phyloP scores from a whole-genome alignment of 1,140 invertebrate species.

The Mercenaria mercenaria region DNA sequence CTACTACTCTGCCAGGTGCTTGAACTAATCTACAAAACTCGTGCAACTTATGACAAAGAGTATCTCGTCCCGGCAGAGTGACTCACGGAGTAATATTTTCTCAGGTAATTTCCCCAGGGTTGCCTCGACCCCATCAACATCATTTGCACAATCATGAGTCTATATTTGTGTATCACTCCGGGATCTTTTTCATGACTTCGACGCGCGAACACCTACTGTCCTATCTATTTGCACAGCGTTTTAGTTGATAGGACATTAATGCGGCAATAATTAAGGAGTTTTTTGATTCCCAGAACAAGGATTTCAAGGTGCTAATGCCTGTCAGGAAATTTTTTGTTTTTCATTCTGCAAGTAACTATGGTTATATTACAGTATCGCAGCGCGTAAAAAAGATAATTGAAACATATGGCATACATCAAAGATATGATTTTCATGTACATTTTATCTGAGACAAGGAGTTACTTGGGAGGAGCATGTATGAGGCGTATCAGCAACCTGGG shows the following conservation, averaged over 20 bases:
- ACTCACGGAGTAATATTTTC: not conserved
- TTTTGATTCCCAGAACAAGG: not conserved
- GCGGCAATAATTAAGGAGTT: not conserved
- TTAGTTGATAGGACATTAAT: not conserved
- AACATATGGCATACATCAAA: not conserved
- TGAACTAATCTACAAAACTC: not conserved
- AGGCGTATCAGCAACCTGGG: not conserved
- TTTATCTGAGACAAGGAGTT: not conserved
- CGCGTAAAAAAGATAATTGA: not conserved
- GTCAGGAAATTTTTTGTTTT: not conserved
- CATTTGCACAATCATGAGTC: not conserved
- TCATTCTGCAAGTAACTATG: not conserved
- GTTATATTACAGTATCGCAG: no score
- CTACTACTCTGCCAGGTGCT: not conserved
- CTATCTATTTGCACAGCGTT: not conserved
- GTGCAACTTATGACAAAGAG: not conserved
- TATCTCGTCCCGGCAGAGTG: not conserved
- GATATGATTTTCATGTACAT: not conserved
- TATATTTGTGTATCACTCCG: conserved; percentile 5
- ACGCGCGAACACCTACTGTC: not conserved
- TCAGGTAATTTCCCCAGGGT: conserved; percentile 29
- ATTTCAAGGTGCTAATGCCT: not conserved
- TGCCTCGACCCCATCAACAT: not conserved
- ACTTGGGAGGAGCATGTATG: not conserved
- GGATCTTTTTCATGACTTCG: not conserved